Conservation (phyloP, 2,888 invertebrate genomes). For the Rapana venosa region DNA sequence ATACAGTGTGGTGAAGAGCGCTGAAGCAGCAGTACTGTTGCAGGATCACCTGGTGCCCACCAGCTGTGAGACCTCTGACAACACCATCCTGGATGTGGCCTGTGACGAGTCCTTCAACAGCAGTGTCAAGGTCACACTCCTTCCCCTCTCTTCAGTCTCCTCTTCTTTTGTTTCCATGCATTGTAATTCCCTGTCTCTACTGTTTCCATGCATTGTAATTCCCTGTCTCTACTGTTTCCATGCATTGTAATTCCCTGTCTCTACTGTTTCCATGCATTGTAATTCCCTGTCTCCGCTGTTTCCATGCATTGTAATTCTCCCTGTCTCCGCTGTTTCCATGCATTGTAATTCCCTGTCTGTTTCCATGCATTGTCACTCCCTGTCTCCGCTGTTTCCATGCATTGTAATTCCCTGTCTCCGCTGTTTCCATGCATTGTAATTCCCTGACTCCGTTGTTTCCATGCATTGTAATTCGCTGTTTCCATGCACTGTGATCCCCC, state of each 20-base stretch:
- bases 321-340: no score
- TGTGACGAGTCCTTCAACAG: conserved; percentile 77
- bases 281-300: not conserved
- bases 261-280: not conserved
- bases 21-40: no score
- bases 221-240: no score
- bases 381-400: not conserved
- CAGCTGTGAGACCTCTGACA: conserved; percentile 60
- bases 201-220: no score
- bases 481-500: no score
- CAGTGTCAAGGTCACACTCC: conserved; percentile 72
- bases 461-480: not conserved
- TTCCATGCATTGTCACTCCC: not conserved
- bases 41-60: conserved; percentile 71
- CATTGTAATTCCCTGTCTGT: no score
- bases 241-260: no score
- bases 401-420: no score
- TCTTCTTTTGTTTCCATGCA: not conserved
- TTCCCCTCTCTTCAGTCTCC: not conserved
- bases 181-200: not conserved
- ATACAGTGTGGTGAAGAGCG: no score
- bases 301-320: no score
- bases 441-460: no score
- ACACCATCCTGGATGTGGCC: conserved; percentile 49
- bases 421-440: no score